Evolutionary conservation across 35 echinoderm and acorn worm species (phyloP).

Genomic region (Lytechinus pictus): DNA sequence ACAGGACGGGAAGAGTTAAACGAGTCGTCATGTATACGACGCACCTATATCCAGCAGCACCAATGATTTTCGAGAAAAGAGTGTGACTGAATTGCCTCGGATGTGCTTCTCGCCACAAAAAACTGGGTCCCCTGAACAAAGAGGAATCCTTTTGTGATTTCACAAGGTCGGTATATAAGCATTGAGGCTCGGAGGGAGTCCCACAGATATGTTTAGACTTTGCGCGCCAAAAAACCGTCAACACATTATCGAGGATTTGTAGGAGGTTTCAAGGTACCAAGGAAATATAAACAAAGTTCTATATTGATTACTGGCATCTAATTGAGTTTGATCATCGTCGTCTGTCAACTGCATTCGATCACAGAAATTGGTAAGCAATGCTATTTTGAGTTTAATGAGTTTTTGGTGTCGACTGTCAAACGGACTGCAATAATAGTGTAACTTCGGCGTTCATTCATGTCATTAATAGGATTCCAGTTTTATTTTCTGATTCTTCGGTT

Average conservation of each 20-base stretch:
- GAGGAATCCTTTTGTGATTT: background rate
- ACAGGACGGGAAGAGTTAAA: background rate
- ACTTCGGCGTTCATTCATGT: too few relatives aligned
- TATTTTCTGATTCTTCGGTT: background rate
- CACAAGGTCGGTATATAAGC: slow-evolving; percentile 4
- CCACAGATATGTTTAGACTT: background rate
- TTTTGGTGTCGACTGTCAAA: background rate
- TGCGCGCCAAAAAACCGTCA: background rate
- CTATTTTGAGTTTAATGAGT: background rate
- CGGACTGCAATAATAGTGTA: background rate
- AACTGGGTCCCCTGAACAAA: background rate
- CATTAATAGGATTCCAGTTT: too few relatives aligned
- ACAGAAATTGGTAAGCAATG: background rate
- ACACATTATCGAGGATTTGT: background rate
- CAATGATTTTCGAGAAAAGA: background rate
- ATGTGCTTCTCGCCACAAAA: background rate
- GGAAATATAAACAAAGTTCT: background rate
- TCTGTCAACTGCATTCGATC: background rate
- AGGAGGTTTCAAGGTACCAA: background rate
- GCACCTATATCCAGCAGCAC: background rate
- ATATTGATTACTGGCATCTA: background rate
- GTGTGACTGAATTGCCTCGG: background rate
- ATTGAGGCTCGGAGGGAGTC: background rate
- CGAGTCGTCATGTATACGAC: background rate
- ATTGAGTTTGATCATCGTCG: background rate